Percentiles rank a stretch among this genome's conserved stretches.
These are phyloP conservation scores for Chirona hameri DNA, from an alignment of 2,888 invertebrate genomes.

Conservation along the genomic window DNA sequence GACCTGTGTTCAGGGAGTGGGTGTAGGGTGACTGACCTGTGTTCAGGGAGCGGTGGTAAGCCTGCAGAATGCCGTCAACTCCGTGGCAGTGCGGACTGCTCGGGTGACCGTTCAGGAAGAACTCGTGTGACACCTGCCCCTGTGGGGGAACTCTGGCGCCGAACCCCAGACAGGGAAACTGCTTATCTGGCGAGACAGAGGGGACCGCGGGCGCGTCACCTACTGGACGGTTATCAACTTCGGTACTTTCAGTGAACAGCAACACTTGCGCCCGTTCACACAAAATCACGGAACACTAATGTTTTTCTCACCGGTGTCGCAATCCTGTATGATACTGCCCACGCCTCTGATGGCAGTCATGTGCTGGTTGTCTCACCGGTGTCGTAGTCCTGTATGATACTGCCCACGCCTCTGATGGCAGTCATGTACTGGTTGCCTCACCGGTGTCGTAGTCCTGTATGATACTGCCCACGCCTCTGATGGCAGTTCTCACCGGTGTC, in stretches of 20 bases:
- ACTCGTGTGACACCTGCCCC: constrained; percentile 52
- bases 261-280: too few relatives aligned
- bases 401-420: constrained; percentile 47
- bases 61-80: constrained; percentile 50
- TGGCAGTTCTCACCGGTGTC: constrained; percentile 31
- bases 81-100: constrained; percentile 50
- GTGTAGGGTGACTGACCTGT: constrained; percentile 44
- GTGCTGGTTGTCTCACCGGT: constrained; percentile 43
- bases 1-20: too few relatives aligned
- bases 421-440: constrained; percentile 46
- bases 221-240: too few relatives aligned
- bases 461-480: constrained; percentile 44
- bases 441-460: too few relatives aligned
- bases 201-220: too few relatives aligned
- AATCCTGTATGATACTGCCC: too few relatives aligned
- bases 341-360: background rate
- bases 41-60: constrained; percentile 50
- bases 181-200: constrained; percentile 45
- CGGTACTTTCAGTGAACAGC: too few relatives aligned
- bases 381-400: too few relatives aligned
- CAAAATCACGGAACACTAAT: too few relatives aligned
- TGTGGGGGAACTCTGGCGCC: constrained; percentile 53
- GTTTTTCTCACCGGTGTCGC: too few relatives aligned
- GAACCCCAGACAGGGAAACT: constrained; percentile 50
- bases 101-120: constrained; percentile 46